Base-by-base conservation (phyloP, 35 echinoderm and acorn worm species). In the Stichopus chloronotus region DNA sequence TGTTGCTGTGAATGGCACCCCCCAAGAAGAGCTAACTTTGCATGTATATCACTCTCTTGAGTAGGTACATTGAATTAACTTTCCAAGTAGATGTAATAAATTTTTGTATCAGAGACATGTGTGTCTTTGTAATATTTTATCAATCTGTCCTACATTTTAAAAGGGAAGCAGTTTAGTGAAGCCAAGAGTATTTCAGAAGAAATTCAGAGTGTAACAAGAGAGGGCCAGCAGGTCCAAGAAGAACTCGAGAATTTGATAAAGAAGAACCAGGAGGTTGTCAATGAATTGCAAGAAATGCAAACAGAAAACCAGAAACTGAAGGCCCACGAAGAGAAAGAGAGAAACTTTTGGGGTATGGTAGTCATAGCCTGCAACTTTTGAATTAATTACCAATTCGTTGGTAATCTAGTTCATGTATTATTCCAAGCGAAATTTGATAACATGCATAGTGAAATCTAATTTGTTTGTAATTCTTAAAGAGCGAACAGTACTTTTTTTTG, bases 121-220 rank as follows among this genome's bases (percentile, higher is more conserved):
- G 10, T 65, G 61, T 80, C 78, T 11, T 5, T 11, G 78, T 80
- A 9, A 80, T 14, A 22, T 80, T 11, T 80, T 80, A 21, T 80
- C 22, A 80, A 80, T 12, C 22, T 53, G 12, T 13, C 61, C 11
- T 65, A 72, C 19, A 72, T 74, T 74, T 74, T 74, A 10, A 21
- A 63, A 91, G 88, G 63, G 6, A 91, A 91, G 52, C 65, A 91
- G 17, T 91, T 91, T 91, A 57, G 60, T 25, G 88, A 91, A 78
- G 88, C 88, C 17, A 91, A 91, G 30, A 91, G 53, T 76, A 25
- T 91, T 10, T 91, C 88, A 4, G 88, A 91, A 78, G 88, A 91
- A 52, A 91, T 91, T 30, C 25, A 91, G 72, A 57, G 43, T 8
- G 25, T 91, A 52, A 91, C 90, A n/a, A 4, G 16, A 58, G 90